Conservation (phyloP, 2,113 vertebrate species). For the Cettia cetti region DNA sequence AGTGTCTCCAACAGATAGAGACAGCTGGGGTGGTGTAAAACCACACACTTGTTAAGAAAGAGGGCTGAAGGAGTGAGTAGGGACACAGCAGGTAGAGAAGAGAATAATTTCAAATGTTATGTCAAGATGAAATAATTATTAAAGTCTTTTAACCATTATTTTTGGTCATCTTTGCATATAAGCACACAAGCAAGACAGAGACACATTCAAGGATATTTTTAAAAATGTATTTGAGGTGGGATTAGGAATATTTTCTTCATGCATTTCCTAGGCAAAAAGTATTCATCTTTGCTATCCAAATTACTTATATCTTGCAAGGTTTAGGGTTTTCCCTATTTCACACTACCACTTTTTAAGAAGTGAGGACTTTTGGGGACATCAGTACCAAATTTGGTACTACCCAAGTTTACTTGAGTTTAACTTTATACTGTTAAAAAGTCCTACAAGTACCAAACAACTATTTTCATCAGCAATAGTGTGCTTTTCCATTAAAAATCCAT, state of each 20-base stretch:
- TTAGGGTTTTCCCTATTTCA: not conserved
- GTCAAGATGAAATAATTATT: not conserved
- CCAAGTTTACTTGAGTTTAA: not conserved
- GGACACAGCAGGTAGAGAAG: not conserved
- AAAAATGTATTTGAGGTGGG: not conserved
- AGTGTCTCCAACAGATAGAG: no score
- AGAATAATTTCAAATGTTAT: not conserved
- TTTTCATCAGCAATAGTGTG: not conserved
- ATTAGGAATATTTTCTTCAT: not conserved
- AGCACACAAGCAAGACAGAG: not conserved
- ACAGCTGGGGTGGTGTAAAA: not conserved
- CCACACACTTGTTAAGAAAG: not conserved
- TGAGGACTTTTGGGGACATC: not conserved
- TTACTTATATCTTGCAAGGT: not conserved
- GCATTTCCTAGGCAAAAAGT: not conserved
- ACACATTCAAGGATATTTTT: not conserved
- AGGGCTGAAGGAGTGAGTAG: fast-evolving
- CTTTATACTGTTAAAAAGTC: not conserved
- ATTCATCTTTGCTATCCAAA: not conserved
- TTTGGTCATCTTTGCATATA: not conserved
- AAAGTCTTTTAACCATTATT: not conserved
- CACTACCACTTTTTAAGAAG: not conserved
- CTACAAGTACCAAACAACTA: not conserved
- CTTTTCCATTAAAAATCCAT: not conserved
- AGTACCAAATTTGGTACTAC: not conserved